A percentile compares a stretch with the other conserved stretches of the same genome.
These are phyloP conservation scores for Parotocinclus haroldoi DNA, from an alignment of 2,797 vertebrate species.

Conservation along the genomic window DNA sequence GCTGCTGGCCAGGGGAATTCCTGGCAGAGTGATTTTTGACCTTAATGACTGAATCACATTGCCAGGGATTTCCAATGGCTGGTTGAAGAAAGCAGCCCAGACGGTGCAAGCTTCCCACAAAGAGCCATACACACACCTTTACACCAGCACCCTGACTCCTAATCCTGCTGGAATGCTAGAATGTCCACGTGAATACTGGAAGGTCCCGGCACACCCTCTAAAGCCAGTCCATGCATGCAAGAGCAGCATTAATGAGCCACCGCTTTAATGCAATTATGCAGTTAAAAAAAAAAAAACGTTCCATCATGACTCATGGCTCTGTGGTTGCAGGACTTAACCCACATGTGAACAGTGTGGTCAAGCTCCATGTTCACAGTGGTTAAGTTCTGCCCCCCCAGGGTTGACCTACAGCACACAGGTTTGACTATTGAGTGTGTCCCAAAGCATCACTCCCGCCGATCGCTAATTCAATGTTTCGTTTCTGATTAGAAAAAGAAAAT, in stretches of 20 bases:
- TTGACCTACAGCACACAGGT: conserved; percentile 33
- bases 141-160: conserved; percentile 12
- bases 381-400: conserved; percentile 86
- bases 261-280: not conserved
- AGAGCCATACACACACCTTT: conserved; percentile 10
- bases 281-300: conserved; percentile 17
- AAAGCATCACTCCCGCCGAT: no score
- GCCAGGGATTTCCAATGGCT: conserved; percentile 98
- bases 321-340: conserved; percentile 87
- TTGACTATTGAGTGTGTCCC: not conserved
- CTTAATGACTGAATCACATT: conserved; percentile 89
- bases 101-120: conserved; percentile 14
- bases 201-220: conserved; percentile 26
- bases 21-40: conserved; percentile 95
- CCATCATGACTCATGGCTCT: conserved; percentile 43
- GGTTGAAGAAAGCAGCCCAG: conserved; percentile 62
- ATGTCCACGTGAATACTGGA: conserved; percentile 20
- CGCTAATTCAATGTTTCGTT: no score
- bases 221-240: conserved; percentile 28
- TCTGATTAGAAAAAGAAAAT: no score
- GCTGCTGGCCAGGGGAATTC: conserved; percentile 89
- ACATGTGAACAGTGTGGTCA: conserved; percentile 84
- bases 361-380: conserved; percentile 91
- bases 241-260: conserved; percentile 6
- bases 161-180: conserved; percentile 29